phyloP scores from a whole-genome alignment of 2,113 vertebrate genomes.

The Gorsachius goisagi region DNA sequence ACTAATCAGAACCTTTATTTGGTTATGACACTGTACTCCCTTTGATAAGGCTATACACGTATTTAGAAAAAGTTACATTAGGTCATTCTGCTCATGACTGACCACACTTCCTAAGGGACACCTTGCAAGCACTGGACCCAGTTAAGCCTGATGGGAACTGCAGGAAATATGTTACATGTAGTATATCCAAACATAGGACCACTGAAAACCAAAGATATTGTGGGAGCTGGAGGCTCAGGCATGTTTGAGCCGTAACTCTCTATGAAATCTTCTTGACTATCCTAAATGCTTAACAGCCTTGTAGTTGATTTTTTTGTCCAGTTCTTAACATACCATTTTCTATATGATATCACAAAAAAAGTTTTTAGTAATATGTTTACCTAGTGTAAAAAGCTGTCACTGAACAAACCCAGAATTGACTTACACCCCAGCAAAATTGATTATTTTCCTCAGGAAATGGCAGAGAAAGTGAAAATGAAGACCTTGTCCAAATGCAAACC shows the following conservation, averaged over 20 bases:
- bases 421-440: not conserved
- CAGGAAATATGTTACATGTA: not conserved
- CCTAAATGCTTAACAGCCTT: not conserved
- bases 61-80: not conserved
- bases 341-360: not conserved
- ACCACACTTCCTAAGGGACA: not conserved
- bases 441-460: slow-evolving; percentile 50
- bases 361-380: not conserved
- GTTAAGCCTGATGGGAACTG: not conserved
- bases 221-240: not conserved
- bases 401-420: not conserved
- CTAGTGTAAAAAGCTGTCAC: not conserved
- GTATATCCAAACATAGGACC: not conserved
- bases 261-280: not conserved
- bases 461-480: slow-evolving; percentile 55
- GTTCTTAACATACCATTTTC: not conserved
- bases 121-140: not conserved
- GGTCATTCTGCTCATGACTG: not conserved
- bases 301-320: not conserved
- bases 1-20: not conserved
- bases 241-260: fast-evolving
- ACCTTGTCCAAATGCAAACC: slow-evolving; percentile 25
- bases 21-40: not conserved
- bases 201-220: fast-evolving
- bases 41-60: not conserved